Conservation (phyloP, 2,888 invertebrate species). For the Thereva unica region DNA sequence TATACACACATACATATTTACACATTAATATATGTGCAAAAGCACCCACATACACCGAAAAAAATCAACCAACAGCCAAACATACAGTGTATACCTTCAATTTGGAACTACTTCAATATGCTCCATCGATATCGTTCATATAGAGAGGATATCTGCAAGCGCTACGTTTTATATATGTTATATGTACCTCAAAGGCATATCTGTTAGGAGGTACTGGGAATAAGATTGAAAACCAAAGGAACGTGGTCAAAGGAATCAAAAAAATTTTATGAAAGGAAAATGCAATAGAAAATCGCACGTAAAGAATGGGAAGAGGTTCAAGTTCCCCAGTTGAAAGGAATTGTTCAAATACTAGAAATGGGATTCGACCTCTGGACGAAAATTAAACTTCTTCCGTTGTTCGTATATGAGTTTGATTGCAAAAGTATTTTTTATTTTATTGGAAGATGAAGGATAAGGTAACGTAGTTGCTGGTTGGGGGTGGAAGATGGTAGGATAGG, state of each 20-base stretch:
- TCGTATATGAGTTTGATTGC: conserved; percentile 20
- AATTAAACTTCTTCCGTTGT: conserved; percentile 25
- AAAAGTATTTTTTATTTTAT: conserved; percentile 8
- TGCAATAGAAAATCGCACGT: conserved; percentile 32
- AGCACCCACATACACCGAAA: neutral
- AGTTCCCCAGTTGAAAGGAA: conserved; percentile 33
- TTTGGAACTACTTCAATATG: too few species aligned
- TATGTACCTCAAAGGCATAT: conserved; percentile 33
- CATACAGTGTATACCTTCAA: too few species aligned
- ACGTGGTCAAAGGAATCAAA: conserved; percentile 46
- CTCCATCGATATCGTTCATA: too few species aligned
- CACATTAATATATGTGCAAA: neutral
- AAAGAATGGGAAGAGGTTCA: conserved; percentile 12
- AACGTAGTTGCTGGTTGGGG: too few species aligned
- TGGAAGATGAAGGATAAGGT: too few species aligned
- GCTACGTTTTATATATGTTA: neutral
- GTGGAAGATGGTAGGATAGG: too few species aligned
- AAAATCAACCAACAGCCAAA: too few species aligned
- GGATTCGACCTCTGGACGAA: conserved; percentile 27
- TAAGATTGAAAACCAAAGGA: conserved; percentile 45
- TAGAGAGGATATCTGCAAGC: too few species aligned
- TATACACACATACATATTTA: conserved; percentile 2
- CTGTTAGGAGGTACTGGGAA: conserved; percentile 10
- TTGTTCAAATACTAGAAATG: conserved; percentile 35
- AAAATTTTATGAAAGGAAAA: conserved; percentile 39